These are phyloP conservation scores for Octodonta nipae DNA, from an alignment of 2,888 invertebrate species.

Conservation along the genomic window DNA sequence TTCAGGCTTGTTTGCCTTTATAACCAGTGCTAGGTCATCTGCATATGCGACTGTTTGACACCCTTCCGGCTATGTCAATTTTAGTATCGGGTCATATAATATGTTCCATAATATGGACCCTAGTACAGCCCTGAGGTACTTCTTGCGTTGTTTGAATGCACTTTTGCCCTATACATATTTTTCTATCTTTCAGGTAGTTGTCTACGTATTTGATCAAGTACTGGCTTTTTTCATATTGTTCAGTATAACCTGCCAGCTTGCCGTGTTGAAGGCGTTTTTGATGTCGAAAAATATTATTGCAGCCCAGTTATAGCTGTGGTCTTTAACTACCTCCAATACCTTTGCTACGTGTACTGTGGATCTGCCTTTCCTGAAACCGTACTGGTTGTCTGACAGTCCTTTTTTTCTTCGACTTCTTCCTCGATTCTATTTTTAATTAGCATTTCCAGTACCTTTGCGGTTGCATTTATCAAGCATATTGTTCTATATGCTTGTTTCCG, in stretches of 20 bases:
- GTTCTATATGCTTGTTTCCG: constrained; percentile 2
- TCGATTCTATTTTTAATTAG: constrained; percentile 6
- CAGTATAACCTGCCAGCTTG: constrained; percentile 5
- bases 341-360: constrained; percentile 11
- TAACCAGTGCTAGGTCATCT: too few species aligned
- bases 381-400: constrained; percentile 8
- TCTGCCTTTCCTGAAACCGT: constrained; percentile 8
- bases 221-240: constrained; percentile 4
- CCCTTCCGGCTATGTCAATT: constrained; percentile 3
- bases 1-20: too few species aligned
- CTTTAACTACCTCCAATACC: too few species aligned
- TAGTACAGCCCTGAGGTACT: constrained; percentile 9
- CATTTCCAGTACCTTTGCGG: constrained; percentile 7
- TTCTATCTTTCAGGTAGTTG: constrained; percentile 3
- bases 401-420: constrained; percentile 7
- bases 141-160: constrained; percentile 3
- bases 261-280: too few species aligned
- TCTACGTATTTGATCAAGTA: constrained; percentile 7
- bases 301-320: too few species aligned
- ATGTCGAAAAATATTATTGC: too few species aligned
- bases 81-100: constrained; percentile 5
- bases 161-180: constrained; percentile 2
- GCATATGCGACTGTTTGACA: too few species aligned
- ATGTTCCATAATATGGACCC: constrained; percentile 8
- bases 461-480: constrained; percentile 7